phyloP scores from a whole-genome alignment of 2,888 invertebrate species.

The Cecidostiba fungosa region DNA sequence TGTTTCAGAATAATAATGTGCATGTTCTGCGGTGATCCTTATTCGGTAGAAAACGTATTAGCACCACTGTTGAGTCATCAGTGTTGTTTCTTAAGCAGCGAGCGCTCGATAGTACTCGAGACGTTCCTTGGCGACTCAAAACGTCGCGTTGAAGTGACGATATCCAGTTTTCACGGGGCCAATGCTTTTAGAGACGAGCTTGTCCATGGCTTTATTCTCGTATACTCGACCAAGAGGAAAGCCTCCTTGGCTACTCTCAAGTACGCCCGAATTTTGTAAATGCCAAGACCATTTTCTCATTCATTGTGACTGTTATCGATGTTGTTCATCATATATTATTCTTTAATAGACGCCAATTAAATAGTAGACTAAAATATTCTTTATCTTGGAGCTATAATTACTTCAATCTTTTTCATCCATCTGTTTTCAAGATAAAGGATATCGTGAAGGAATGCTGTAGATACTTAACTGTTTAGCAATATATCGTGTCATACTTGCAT shows the following conservation, averaged over 20 bases:
- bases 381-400: not conserved
- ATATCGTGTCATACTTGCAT: slow-evolving; percentile 1
- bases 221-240: slow-evolving; percentile 96
- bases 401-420: not conserved
- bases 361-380: slow-evolving; percentile 7
- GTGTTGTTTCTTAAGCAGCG: slow-evolving; percentile 92
- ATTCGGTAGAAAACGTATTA: slow-evolving; percentile 93
- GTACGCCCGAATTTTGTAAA: slow-evolving; percentile 79
- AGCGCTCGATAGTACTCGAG: slow-evolving; percentile 94
- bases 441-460: not conserved
- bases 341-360: slow-evolving; percentile 32
- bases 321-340: slow-evolving; percentile 33
- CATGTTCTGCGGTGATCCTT: slow-evolving; percentile 98
- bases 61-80: slow-evolving; percentile 93
- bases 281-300: slow-evolving; percentile 30
- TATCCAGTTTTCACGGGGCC: slow-evolving; percentile 97
- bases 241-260: slow-evolving; percentile 95
- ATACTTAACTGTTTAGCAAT: not conserved
- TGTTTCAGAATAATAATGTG: slow-evolving; percentile 91
- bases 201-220: slow-evolving; percentile 96
- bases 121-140: slow-evolving; percentile 95
- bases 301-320: slow-evolving; percentile 8
- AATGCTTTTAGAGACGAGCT: slow-evolving; percentile 95
- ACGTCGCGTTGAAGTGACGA: slow-evolving; percentile 93
- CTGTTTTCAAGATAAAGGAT: not conserved